A percentile compares a stretch with the other conserved stretches of the same genome.
These are phyloP conservation scores for Ptychoptera albimana DNA, from an alignment of 2,888 invertebrate genomes.

Conservation along the genomic window DNA sequence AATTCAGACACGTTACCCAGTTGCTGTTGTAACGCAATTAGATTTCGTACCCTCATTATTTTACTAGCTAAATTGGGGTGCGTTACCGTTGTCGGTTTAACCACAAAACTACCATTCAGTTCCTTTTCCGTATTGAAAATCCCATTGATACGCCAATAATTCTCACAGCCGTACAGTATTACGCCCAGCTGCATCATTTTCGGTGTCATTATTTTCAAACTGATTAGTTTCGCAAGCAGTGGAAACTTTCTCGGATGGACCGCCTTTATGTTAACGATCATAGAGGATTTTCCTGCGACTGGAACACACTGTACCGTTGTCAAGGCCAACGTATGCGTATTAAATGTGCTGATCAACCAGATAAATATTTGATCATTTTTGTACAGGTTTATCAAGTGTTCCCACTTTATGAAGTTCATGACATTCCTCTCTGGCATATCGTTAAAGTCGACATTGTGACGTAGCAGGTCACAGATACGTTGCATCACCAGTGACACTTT, in stretches of 20 bases:
- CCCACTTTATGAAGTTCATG: constrained; percentile 7
- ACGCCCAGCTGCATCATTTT: constrained; percentile 20
- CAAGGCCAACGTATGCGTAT: constrained; percentile 19
- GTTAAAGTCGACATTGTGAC: constrained; percentile 23
- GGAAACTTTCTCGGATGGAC: constrained; percentile 15
- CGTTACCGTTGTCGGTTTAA: constrained; percentile 24
- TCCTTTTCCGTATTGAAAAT: constrained; percentile 21
- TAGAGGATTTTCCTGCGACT: constrained; percentile 20
- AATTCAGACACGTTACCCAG: neutral
- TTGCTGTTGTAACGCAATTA: neutral
- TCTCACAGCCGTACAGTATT: constrained; percentile 11
- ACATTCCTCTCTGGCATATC: constrained; percentile 17
- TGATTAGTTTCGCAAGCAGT: constrained; percentile 15
- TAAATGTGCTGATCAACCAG: constrained; percentile 21
- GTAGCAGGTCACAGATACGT: constrained; percentile 17
- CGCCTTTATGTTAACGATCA: constrained; percentile 22
- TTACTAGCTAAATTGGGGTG: constrained; percentile 27
- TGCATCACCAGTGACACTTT: constrained; percentile 11
- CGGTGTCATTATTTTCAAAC: constrained; percentile 9
- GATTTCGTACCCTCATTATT: constrained; percentile 17
- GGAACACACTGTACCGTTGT: constrained; percentile 25
- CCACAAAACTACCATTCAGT: constrained; percentile 19
- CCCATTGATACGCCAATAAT: constrained; percentile 14
- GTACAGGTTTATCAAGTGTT: constrained; percentile 12
- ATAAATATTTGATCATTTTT: constrained; percentile 20